Conservation (phyloP, 2,797 vertebrate species). For the Podargus strigoides region DNA sequence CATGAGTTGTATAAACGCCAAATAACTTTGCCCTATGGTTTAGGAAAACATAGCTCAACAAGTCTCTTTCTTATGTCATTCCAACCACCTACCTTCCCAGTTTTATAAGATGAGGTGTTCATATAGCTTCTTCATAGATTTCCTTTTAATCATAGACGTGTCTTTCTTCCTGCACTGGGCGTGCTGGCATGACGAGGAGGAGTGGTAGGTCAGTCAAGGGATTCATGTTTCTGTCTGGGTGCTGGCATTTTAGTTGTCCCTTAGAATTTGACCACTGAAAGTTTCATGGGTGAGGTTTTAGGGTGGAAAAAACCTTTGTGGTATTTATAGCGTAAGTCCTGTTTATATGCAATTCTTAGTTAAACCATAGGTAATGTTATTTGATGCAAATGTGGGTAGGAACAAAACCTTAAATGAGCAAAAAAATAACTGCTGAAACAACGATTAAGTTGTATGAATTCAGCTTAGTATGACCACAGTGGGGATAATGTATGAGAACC, state of each 20-base stretch:
- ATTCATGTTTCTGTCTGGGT: not conserved
- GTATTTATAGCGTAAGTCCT: not conserved
- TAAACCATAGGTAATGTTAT: not conserved
- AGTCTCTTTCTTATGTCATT: not conserved
- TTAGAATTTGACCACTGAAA: not conserved
- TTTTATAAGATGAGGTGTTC: not conserved
- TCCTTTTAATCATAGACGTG: not conserved
- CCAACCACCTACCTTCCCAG: fast-evolving
- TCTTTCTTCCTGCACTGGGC: not conserved
- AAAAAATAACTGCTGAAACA: not conserved
- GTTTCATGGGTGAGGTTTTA: not conserved
- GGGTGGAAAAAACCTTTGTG: not conserved
- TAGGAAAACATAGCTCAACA: not conserved
- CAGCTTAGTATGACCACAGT: not conserved
- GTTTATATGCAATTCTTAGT: not conserved
- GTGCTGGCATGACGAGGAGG: not conserved
- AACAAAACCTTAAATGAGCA: not conserved
- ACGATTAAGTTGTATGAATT: not conserved
- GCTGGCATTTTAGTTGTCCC: not conserved
- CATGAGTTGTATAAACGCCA: not conserved
- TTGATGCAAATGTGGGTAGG: not conserved
- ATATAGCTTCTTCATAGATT: not conserved
- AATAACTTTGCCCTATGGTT: not conserved
- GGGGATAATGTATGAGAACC: not conserved
- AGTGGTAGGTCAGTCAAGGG: not conserved